phyloP scores from a whole-genome alignment of 2,888 invertebrate genomes.

The Leptopilina drosophilae region DNA sequence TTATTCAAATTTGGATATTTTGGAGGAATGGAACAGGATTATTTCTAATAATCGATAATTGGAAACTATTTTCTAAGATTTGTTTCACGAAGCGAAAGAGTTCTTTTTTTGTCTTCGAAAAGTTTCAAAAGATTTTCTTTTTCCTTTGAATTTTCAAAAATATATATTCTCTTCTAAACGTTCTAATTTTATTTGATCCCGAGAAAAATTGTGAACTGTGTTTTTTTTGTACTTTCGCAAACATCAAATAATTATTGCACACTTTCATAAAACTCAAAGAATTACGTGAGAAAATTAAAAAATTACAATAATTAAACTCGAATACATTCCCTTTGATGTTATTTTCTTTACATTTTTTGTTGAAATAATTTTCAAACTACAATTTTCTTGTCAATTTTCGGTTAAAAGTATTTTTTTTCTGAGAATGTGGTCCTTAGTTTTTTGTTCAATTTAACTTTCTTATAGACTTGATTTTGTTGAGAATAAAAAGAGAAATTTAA shows the following conservation, averaged over 20 bases:
- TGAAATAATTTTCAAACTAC: too few relatives aligned
- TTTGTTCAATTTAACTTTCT: neutral
- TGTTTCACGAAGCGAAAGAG: too few relatives aligned
- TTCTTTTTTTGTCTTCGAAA: too few relatives aligned
- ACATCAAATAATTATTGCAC: conserved; percentile 32
- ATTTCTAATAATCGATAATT: too few relatives aligned
- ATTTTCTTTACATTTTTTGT: too few relatives aligned
- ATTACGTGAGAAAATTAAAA: neutral
- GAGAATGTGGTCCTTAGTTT: neutral
- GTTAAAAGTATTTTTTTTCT: neutral
- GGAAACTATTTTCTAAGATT: too few relatives aligned
- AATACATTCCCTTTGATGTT: too few relatives aligned
- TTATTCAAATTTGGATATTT: neutral
- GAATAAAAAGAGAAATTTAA: too few relatives aligned
- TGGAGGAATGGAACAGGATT: too few relatives aligned
- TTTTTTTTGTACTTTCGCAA: conserved; percentile 36
- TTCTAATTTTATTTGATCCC: conserved; percentile 19
- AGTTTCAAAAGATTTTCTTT: too few relatives aligned
- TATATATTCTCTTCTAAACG: too few relatives aligned
- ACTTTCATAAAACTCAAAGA: neutral
- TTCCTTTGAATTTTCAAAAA: too few relatives aligned
- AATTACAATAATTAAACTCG: neutral
- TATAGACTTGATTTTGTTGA: neutral
- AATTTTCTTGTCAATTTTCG: neutral
- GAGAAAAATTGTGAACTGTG: conserved; percentile 1